A percentile compares a stretch with the other conserved stretches of the same genome.
phyloP scores from a whole-genome alignment of 2,888 invertebrate genomes.

The Lasius fuliginosus region DNA sequence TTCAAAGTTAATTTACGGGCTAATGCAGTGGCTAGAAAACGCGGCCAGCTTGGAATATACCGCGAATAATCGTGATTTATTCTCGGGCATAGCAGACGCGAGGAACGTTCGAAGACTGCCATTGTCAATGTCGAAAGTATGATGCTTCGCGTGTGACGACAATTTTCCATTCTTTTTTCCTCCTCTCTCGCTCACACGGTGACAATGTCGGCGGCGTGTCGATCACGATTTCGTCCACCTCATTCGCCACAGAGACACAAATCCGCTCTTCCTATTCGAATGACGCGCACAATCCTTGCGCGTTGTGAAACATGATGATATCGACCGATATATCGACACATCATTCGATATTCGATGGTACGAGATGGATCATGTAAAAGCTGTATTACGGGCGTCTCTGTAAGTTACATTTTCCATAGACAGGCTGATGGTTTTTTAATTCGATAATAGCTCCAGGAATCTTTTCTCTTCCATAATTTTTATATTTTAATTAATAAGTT shows the following conservation, averaged over 20 bases:
- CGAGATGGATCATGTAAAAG: slow-evolving; percentile 8
- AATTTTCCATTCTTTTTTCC: slow-evolving; percentile 45
- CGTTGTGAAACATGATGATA: slow-evolving; percentile 25
- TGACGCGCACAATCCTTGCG: slow-evolving; percentile 27
- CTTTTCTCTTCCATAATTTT: background rate
- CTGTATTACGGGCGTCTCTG: background rate
- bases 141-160: slow-evolving; percentile 51
- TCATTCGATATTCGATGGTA: slow-evolving; percentile 38
- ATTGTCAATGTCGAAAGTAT: slow-evolving; percentile 55
- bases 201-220: slow-evolving; percentile 46
- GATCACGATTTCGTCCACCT: slow-evolving; percentile 54
- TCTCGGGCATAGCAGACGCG: slow-evolving; percentile 40
- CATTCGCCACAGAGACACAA: slow-evolving; percentile 43
- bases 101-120: slow-evolving; percentile 41
- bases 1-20: background rate
- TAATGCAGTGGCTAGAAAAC: background rate
- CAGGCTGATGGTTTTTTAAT: background rate
- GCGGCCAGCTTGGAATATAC: slow-evolving; percentile 16
- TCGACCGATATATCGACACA: slow-evolving; percentile 38
- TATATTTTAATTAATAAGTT: slow-evolving; percentile 6
- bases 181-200: slow-evolving; percentile 20
- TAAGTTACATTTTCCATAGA: background rate
- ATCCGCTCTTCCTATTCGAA: slow-evolving; percentile 20
- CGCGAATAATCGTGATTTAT: slow-evolving; percentile 54
- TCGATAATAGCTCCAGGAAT: background rate